Evolutionary conservation across 2,113 vertebrate species (phyloP).

Genomic region (Notothenia coriiceps): DNA sequence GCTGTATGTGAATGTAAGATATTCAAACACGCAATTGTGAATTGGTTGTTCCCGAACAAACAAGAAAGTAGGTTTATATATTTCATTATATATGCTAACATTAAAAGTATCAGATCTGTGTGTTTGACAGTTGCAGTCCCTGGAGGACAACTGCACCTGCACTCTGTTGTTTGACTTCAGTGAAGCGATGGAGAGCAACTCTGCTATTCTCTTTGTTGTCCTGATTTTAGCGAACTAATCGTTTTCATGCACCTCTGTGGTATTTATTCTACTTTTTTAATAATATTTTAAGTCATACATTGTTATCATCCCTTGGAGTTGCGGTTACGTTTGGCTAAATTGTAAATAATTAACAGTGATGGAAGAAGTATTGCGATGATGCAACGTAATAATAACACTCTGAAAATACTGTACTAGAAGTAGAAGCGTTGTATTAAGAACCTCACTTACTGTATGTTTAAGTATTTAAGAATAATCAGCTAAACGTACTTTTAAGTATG

Average conservation of each 20-base stretch:
- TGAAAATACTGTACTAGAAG: too few relatives aligned
- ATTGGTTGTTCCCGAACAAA: neutral
- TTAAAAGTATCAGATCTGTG: neutral
- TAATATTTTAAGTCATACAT: too few relatives aligned
- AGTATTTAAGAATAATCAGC: too few relatives aligned
- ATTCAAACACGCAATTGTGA: neutral
- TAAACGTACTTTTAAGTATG: too few relatives aligned
- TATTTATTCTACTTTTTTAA: neutral
- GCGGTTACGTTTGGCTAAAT: neutral
- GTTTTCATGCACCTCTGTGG: neutral
- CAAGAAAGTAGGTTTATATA: rapidly evolving
- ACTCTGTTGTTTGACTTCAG: neutral
- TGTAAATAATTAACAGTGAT: neutral
- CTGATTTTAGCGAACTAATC: neutral
- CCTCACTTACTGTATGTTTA: too few relatives aligned
- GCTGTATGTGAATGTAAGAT: neutral
- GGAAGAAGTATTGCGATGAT: too few relatives aligned
- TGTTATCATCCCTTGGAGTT: neutral
- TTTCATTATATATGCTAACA: neutral
- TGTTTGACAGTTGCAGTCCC: slow-evolving; percentile 70
- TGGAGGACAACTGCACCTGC: slow-evolving; percentile 60
- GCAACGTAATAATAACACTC: too few relatives aligned
- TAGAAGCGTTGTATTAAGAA: too few relatives aligned
- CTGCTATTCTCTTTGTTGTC: neutral
- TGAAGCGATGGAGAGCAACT: slow-evolving; percentile 24